Evolutionary conservation across 2,113 vertebrate species (phyloP), one percentile per base, ranked within the genome.

Genomic region (Myrmophylax atrothorax): DNA sequence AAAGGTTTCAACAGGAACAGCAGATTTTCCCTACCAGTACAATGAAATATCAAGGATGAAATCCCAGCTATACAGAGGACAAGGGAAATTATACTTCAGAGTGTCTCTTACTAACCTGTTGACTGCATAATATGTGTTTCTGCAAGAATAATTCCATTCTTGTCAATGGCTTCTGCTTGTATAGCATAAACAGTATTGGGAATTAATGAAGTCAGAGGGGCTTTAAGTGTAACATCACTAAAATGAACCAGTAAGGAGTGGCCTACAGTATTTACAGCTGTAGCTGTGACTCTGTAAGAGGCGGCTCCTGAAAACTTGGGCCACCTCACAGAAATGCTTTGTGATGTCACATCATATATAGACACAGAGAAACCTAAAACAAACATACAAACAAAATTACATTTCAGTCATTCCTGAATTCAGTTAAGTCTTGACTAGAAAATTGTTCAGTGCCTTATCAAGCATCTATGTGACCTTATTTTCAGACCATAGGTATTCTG

Each of bases 241-340:
- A 98, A 99, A 83, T 96, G 90, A 64, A 90, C 87, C 38, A 97
- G 96, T 47, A 98, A 89, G 3, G 97, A 93, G 25, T 38, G 86
- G 22, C 78, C 95, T 6, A 95, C 72, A 11, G 91, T 95, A 85
- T 97, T 98, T 50, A 97, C 96, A 55, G 97, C 96, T 17, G 95
- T 98, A 13, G 98, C 98, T 59, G 95, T 98, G 83, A 98, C 91
- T 96, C 97, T 98, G 96, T 98, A 98, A 74, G 98, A 98, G 87
- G 97, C 95, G 66, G 97, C 97, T 52, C 96, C 98, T 3, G 94
- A 63, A 42, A 89, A 87, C 58, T 94, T 83, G 33, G 91, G 96
- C 98, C 98, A 98, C 58, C 86, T 95, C 86, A 98, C 95, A 28
- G 96, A 98, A 90, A 98, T 93, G 66, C 94, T 98, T 95, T 94